Conservation (phyloP, 2,797 vertebrate species). For the Enteromius unitaeniatus region DNA sequence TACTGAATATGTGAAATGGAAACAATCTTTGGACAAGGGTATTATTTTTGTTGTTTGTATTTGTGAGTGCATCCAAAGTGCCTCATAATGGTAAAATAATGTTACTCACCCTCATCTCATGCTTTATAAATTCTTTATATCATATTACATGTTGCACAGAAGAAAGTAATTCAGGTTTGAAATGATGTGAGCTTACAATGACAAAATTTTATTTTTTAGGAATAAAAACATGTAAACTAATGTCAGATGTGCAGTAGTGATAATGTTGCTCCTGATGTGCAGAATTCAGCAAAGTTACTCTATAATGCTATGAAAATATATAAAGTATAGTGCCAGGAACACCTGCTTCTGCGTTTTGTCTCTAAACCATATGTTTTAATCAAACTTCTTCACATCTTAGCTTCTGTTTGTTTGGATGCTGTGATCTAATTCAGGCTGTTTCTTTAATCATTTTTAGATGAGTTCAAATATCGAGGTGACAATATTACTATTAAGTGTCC, state of each 20-base stretch:
- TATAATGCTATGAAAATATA: too few species aligned
- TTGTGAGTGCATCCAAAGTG: background rate
- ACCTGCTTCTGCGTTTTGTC: background rate
- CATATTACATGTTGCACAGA: background rate
- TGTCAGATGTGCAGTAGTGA: too few species aligned
- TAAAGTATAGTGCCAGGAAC: too few species aligned
- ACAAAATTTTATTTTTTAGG: too few species aligned
- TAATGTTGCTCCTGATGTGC: too few species aligned
- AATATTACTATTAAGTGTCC: conserved; percentile 7
- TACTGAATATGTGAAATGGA: background rate
- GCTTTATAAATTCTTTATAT: background rate
- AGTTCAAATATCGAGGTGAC: conserved; percentile 15
- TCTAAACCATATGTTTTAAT: background rate
- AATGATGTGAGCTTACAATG: background rate
- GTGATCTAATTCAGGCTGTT: conserved; percentile 7
- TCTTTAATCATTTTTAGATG: conserved; percentile 10
- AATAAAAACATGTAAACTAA: background rate
- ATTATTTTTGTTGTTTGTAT: too few species aligned
- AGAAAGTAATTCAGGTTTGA: background rate
- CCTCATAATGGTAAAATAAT: too few species aligned
- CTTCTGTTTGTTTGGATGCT: background rate
- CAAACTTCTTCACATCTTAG: background rate
- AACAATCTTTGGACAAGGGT: background rate
- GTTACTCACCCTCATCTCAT: too few species aligned
- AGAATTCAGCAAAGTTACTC: too few species aligned